phyloP scores from a whole-genome alignment of 2,888 invertebrate genomes.

The Pecten maximus region DNA sequence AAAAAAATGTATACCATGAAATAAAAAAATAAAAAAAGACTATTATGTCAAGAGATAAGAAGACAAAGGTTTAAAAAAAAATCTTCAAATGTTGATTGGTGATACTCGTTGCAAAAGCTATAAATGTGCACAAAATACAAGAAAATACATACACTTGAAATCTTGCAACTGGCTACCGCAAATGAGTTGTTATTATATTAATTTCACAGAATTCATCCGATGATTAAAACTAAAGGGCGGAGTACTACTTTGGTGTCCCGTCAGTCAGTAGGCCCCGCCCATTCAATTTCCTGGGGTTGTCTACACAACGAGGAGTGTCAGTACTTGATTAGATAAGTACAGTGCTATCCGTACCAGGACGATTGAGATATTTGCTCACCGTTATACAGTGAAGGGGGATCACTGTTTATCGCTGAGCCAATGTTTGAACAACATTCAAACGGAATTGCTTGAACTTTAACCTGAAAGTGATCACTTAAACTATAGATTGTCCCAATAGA shows the following conservation, averaged over 20 bases:
- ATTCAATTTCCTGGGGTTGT: neutral
- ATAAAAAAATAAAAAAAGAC: too few relatives aligned
- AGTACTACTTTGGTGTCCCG: neutral
- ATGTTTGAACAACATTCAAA: conserved; percentile 49
- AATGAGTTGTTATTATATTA: neutral
- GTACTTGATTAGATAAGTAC: conserved; percentile 5
- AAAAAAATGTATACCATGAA: too few relatives aligned
- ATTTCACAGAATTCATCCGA: neutral
- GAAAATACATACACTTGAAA: neutral
- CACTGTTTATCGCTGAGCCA: conserved; percentile 35
- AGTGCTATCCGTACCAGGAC: neutral
- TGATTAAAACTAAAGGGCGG: neutral
- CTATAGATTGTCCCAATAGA: conserved; percentile 36
- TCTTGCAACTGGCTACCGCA: neutral
- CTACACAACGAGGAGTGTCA: conserved; percentile 9
- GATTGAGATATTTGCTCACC: conserved; percentile 16
- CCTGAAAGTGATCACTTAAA: conserved; percentile 38
- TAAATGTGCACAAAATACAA: neutral
- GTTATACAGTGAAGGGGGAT: conserved; percentile 28
- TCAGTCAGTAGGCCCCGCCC: conserved; percentile 11
- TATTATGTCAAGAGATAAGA: too few relatives aligned
- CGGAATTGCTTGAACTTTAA: conserved; percentile 48
- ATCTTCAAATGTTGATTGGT: too few relatives aligned
- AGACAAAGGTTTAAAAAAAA: too few relatives aligned
- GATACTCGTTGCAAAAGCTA: neutral